Conservation (phyloP, 2,113 vertebrate species). For the Columbina picui region DNA sequence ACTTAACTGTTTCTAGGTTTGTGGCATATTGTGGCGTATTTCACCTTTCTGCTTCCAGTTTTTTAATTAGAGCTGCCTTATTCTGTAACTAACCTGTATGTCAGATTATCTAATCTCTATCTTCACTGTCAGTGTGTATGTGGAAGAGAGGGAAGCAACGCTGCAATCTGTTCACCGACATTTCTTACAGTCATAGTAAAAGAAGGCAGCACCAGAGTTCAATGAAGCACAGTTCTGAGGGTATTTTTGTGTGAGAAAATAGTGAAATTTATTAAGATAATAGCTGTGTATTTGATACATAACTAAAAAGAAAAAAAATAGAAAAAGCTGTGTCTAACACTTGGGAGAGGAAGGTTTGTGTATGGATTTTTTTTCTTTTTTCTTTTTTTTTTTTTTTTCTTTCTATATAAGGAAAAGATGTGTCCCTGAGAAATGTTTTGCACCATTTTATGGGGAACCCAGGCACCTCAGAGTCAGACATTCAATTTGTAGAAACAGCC, state of each 20-base stretch:
- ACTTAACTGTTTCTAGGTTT: not conserved
- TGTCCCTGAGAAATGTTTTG: not conserved
- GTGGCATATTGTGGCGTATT: not conserved
- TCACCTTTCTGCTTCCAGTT: not conserved
- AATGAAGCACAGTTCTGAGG: not conserved
- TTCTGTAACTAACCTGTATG: not conserved
- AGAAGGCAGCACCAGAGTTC: not conserved
- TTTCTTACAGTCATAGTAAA: not conserved
- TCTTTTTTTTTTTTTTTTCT: not conserved
- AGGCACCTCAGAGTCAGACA: not conserved
- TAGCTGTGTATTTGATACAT: not conserved
- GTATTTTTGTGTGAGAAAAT: not conserved
- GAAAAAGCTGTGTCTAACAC: not conserved
- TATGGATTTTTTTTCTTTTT: not conserved
- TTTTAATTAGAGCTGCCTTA: not conserved
- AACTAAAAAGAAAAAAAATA: not conserved
- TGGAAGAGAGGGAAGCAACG: not conserved
- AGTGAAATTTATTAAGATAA: not conserved
- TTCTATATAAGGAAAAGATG: not conserved
- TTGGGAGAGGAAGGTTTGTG: not conserved
- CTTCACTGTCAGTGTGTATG: not conserved
- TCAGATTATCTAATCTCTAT: not conserved
- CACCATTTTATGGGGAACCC: not conserved
- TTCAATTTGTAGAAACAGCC: not conserved
- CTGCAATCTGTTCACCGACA: not conserved